phyloP scores from a whole-genome alignment of 1,140 invertebrate genomes.

The Cherax destructor region DNA sequence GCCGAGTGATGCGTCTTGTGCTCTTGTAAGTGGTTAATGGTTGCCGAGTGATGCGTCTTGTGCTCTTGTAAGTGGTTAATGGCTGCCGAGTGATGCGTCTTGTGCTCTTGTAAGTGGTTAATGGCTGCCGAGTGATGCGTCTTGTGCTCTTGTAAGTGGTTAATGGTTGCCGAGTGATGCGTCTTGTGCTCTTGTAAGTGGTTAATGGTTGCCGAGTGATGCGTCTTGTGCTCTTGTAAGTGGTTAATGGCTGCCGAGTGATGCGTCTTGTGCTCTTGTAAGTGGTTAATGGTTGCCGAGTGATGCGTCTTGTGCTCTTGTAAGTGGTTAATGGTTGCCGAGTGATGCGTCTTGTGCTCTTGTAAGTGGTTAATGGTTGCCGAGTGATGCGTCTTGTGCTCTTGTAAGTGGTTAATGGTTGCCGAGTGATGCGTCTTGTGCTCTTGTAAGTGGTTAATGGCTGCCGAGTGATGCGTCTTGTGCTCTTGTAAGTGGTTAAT shows the following conservation, averaged over 20 bases:
- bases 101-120: neutral
- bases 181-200: neutral
- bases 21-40: neutral
- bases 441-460: neutral
- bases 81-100: too few species aligned
- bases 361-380: neutral
- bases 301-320: neutral
- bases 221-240: neutral
- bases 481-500: neutral
- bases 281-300: neutral
- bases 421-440: neutral
- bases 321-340: neutral
- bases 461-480: neutral
- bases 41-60: neutral
- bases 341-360: neutral
- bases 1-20: neutral
- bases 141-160: neutral
- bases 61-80: neutral
- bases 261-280: neutral
- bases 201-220: neutral
- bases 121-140: neutral
- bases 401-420: neutral
- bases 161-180: neutral
- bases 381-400: neutral
- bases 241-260: neutral